Evolutionary conservation across 2,113 vertebrate species (phyloP), one percentile per base, ranked within the genome.

Genomic region (Bos javanicus): DNA sequence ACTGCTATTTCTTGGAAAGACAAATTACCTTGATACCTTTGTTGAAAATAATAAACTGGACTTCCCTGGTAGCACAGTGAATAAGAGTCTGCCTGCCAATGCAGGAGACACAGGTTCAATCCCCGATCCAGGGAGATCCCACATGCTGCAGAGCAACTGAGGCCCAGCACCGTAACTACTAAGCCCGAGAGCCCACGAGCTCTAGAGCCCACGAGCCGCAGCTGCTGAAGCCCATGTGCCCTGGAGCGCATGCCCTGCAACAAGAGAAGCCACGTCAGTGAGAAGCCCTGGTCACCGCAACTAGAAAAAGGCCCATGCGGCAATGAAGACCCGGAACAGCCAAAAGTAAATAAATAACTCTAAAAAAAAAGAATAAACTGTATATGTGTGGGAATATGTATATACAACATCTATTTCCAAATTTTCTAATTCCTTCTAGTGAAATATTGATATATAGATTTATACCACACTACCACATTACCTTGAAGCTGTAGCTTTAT

Each of bases 231-330:
- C 71, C 4, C 3, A 0, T 14, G 23, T 25, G 36, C 36, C 71
- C 11, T 3, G 12, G 2, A 74, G 21, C 5, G 11, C 2, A 1
- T 43, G 21, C 21, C 11, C 21, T 0, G 2, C 21, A 23, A 13
- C 21, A 2, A 25, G 71, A 74, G 71, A 74, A 26, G 71, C 36
- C 21, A 43, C 21, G 6, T 39, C 71, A 74, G 14, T 4, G 71
- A 74, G 71, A 74, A 74, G 71, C 36, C 67, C 11, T 39, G 36
- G 36, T 74, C 21, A 74, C 36, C 3, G 0, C 36, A 43, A 25
- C 36, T 26, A 23, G 36, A 26, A 2, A 74, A 43, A 43, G 14
- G 21, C 71, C 36, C 11, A 74, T 3, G 36, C 36, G 43, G 71
- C 21, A 25, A 4, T 26, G 21, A 74, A 74, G 36, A 39, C 71